Percentiles rank a stretch among this genome's conserved stretches.
Evolutionary conservation across 2,797 vertebrate genomes (phyloP).

Genomic region (Pangasius djambal): DNA sequence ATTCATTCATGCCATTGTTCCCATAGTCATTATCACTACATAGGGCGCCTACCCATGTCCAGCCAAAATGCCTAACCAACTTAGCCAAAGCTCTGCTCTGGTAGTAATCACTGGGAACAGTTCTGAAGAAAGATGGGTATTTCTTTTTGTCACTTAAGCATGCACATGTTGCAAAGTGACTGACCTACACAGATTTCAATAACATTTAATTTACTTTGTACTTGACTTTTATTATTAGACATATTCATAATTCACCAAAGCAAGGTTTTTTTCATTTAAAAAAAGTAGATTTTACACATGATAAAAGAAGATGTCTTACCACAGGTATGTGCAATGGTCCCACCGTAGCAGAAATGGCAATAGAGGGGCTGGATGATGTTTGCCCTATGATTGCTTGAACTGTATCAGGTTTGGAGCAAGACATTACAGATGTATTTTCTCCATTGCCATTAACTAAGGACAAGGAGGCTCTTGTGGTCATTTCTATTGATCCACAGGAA

Average conservation of each 20-base stretch:
- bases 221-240: neutral
- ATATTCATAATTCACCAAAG: neutral
- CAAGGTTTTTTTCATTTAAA: neutral
- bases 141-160: conserved; percentile 58
- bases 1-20: conserved; percentile 68
- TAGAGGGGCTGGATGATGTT: conserved; percentile 9
- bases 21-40: conserved; percentile 62
- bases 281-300: neutral
- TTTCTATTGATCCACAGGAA: conserved; percentile 69
- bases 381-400: conserved; percentile 27
- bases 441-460: conserved; percentile 29
- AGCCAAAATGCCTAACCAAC: conserved; percentile 55
- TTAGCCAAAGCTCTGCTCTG: conserved; percentile 56
- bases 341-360: conserved; percentile 17
- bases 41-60: conserved; percentile 59
- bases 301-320: neutral
- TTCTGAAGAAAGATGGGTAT: conserved; percentile 58
- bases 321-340: conserved; percentile 25
- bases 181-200: conserved; percentile 35
- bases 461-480: conserved; percentile 3
- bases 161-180: conserved; percentile 56
- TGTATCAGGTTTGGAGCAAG: conserved; percentile 6
- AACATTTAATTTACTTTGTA: neutral
- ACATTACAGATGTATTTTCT: neutral
- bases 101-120: conserved; percentile 58